Conservation (phyloP, 2,888 invertebrate genomes). For the Drosophila neonasuta region DNA sequence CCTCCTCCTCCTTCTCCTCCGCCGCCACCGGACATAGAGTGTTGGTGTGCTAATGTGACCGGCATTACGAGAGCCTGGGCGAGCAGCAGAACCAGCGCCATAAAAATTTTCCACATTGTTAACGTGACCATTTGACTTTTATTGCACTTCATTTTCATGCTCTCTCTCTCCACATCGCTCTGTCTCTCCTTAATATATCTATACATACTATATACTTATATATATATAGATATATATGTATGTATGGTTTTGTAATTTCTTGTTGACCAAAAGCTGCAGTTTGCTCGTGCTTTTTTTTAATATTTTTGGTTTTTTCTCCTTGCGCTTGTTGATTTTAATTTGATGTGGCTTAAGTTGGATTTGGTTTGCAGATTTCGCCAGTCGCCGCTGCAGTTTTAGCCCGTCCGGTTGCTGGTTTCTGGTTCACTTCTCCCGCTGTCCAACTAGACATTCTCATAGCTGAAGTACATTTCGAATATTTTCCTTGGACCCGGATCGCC, state of each 20-base stretch:
- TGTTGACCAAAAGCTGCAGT: constrained; percentile 45
- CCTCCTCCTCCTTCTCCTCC: constrained; percentile 54
- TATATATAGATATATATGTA: constrained; percentile 9
- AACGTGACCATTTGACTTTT: constrained; percentile 82
- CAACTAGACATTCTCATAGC: constrained; percentile 36
- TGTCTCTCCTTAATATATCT: constrained; percentile 10
- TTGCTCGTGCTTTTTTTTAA: constrained; percentile 18
- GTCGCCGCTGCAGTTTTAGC: constrained; percentile 30
- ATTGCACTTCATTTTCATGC: constrained; percentile 80
- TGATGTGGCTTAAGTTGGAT: constrained; percentile 78
- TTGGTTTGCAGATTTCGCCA: constrained; percentile 70
- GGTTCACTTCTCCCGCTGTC: constrained; percentile 36
- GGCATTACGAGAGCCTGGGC: constrained; percentile 63
- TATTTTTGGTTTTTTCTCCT: constrained; percentile 26
- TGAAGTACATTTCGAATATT: constrained; percentile 61
- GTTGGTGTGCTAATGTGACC: constrained; percentile 77
- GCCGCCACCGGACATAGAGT: constrained; percentile 68
- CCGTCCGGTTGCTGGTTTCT: constrained; percentile 36
- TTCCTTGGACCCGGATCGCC: constrained; percentile 32
- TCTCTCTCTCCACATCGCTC: constrained; percentile 17
- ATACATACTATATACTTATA: constrained; percentile 16
- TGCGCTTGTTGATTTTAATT: constrained; percentile 76
- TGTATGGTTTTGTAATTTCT: constrained; percentile 31
- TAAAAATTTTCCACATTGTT: constrained; percentile 81
- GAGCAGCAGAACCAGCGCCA: constrained; percentile 72